Percentiles rank a stretch among this genome's conserved stretches.
Conservation (phyloP, 2,888 invertebrate genomes). For the Morpho deidamia region DNA sequence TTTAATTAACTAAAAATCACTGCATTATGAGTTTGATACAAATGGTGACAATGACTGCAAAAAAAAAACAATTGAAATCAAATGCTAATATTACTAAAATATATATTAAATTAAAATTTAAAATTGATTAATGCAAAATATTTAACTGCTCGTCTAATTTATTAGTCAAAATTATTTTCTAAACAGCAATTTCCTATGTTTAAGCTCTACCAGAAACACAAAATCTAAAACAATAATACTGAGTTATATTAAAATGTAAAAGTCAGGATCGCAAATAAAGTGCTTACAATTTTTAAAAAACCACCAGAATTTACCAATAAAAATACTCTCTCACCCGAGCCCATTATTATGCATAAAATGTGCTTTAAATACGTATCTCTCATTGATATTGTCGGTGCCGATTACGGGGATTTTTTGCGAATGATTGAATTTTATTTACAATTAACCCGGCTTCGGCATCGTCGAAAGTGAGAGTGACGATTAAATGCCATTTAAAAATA, state of each 20-base stretch:
- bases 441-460: conserved; percentile 67
- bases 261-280: conserved; percentile 21
- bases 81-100: too few species aligned
- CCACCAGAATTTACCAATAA: conserved; percentile 29
- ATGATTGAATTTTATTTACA: conserved; percentile 78
- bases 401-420: conserved; percentile 73
- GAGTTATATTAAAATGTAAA: not conserved
- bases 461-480: conserved; percentile 71
- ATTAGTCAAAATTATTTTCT: too few species aligned
- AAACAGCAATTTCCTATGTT: too few species aligned
- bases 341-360: conserved; percentile 41
- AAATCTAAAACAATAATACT: too few species aligned
- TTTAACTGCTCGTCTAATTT: too few species aligned
- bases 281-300: conserved; percentile 27
- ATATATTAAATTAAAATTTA: too few species aligned
- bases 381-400: conserved; percentile 67
- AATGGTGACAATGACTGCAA: too few species aligned
- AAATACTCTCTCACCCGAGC: conserved; percentile 32
- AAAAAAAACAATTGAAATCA: too few species aligned
- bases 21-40: too few species aligned
- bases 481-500: conserved; percentile 77
- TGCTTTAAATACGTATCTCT: conserved; percentile 48
- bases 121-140: too few species aligned
- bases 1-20: too few species aligned
- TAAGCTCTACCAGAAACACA: too few species aligned